Percentiles rank a stretch among this genome's conserved stretches.
Evolutionary conservation across 1,140 invertebrate genomes (phyloP).

Genomic region (Drosophila equinoxialis): DNA sequence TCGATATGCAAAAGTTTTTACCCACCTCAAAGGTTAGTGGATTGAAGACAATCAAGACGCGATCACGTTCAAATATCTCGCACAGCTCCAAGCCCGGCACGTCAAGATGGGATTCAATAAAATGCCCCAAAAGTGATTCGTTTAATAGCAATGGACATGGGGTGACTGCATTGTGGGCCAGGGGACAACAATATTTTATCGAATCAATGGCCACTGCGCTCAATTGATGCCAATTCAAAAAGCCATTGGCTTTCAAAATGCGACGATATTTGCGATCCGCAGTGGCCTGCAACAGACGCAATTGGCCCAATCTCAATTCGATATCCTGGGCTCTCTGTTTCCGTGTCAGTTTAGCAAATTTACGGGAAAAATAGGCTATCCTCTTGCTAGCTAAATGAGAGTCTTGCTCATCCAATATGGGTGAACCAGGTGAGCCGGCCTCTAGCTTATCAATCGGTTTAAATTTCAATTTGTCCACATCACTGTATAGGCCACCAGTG

Average conservation of each 20-base stretch:
- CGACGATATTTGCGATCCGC: not conserved
- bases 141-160: slow-evolving; percentile 21
- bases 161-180: not conserved
- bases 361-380: not conserved
- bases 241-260: not conserved
- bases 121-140: slow-evolving; percentile 35
- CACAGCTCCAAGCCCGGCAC: slow-evolving; percentile 5
- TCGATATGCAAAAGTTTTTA: slow-evolving; percentile 37
- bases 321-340: slow-evolving; percentile 15
- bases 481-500: slow-evolving; percentile 9
- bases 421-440: not conserved
- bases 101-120: slow-evolving; percentile 14
- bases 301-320: slow-evolving; percentile 18
- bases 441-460: slow-evolving; percentile 16
- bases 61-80: slow-evolving; percentile 26
- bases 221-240: not conserved
- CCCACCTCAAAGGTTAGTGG: slow-evolving; percentile 19
- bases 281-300: slow-evolving; percentile 33
- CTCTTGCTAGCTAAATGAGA: not conserved
- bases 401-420: not conserved
- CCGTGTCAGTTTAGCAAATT: slow-evolving; percentile 3
- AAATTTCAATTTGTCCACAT: not conserved
- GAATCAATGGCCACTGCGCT: not conserved
- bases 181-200: slow-evolving; percentile 14
- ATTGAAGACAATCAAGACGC: slow-evolving; percentile 36